Base-by-base conservation (phyloP, 2,113 vertebrate genomes). In the Peromyscus maniculatus region DNA sequence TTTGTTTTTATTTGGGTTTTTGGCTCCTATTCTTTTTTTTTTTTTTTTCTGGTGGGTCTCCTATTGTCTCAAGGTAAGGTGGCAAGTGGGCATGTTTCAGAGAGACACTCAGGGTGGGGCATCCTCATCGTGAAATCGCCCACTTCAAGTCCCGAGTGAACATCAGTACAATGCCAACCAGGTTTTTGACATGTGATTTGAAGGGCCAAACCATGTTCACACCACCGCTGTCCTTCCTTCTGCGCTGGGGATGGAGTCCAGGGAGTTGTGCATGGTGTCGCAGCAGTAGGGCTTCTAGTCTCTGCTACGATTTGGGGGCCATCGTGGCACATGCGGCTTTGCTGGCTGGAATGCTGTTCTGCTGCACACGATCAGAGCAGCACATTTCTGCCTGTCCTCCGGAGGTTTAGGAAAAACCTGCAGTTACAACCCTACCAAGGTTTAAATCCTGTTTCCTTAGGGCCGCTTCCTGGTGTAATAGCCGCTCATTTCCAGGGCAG, bases 1-100 rank as follows among this genome's bases (percentile, higher is more conserved):
- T 97, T 94, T 36, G 89, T 86, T 95, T 94, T 92, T 86, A 87
- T 80, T 91, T 86, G 82, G 16, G 69, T 86, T 77, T 11, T 28
- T 75, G n/a, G 67, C 57, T 57, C 31, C 31, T 80, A 80, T 36
- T 80, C 8, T 80, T 55, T 80, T 7, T 80, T 80, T 55, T 80
- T 7, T 80, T 43, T 43, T 43, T 43, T 55, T 79, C 43, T 52
- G 26, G 26, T 10, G 43, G 46, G 49, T 43, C 39, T 75, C 39
- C 39, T 75, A 7, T 16, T 71, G 21, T 43, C 74, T 75, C 74
- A 46, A 46, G 39, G 21, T n/a, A 75, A 43, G 39, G 22, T 24
- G n/a, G 1, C 10, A 43, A 72, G 39, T 13, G 74, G 39, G 74
- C 74, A 24, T 43, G 71, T 74, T 8, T 3, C 71, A 39, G n/a